Evolutionary conservation across 2,113 vertebrate species (phyloP), one percentile per base, ranked within the genome.

Genomic region (Raphicerus campestris): DNA sequence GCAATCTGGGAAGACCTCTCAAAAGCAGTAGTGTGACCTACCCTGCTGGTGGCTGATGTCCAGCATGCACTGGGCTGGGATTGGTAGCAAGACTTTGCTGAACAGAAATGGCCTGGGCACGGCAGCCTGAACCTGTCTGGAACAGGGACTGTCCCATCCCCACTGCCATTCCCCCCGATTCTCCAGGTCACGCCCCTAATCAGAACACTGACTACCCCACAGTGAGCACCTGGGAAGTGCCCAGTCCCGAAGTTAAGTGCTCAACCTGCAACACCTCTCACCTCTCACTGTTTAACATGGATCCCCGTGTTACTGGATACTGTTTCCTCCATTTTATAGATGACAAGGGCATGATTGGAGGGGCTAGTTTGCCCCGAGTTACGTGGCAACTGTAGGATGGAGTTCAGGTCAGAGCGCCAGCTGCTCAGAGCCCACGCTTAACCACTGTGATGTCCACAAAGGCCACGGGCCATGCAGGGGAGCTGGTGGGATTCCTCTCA

Each of bases 381-480:
- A 47, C 15, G 10, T 0, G 0, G 30, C 3, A 47, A 10, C 1
- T 7, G 7, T 4, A 24, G 30, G 61, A 55, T 13, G 49, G 51
- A 70, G 45, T 47, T 15, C 14, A 10, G 2, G 11, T 26, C 32
- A 13, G 6, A 42, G 11, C 0, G 4, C 32, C 13, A 22, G 53
- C n/a, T 47, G 3, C 39, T 42, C 5, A 32, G 15, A 58, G 22
- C 19, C 47, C 47, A 35, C 28, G 13, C 35, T 47, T 35, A 94
- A 24, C 30, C n/a, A 53, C 32, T 10, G 19, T 1, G 0, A 39
- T 3, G 9, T 24, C n/a, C 81, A 45, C 1, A 0, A 51, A 19
- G 26, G 24, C 47, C 89, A 20, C 1, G 2, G 89, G 51, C 42
- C 26, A 17, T 0, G 0, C n/a, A 70, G 15, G 9, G 42, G 19